Conservation (phyloP, 2,113 vertebrate genomes). For the Sylvia atricapilla region DNA sequence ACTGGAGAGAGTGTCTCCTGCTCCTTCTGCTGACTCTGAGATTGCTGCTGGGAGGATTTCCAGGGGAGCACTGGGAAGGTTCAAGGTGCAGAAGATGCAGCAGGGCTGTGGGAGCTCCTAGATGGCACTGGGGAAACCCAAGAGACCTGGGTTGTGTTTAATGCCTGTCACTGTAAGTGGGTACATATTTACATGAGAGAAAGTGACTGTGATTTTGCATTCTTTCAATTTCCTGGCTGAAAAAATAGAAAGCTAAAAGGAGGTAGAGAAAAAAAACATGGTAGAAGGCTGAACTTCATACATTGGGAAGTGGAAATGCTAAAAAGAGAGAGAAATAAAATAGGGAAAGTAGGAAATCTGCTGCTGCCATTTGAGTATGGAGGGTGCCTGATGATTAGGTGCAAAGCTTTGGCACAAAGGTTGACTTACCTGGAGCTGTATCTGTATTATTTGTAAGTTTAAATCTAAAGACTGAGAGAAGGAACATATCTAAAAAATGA, state of each 20-base stretch:
- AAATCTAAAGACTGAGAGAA: background rate
- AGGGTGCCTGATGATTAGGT: background rate
- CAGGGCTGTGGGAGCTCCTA: background rate
- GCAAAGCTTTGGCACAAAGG: background rate
- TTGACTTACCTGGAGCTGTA: background rate
- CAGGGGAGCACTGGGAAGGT: background rate
- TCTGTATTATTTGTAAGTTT: background rate
- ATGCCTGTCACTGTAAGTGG: background rate
- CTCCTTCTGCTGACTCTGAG: background rate
- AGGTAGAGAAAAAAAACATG: background rate
- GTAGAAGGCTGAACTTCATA: background rate
- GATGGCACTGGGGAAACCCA: background rate
- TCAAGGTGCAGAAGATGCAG: background rate
- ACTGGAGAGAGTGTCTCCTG: background rate
- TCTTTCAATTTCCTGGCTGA: background rate
- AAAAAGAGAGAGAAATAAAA: background rate
- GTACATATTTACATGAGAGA: background rate
- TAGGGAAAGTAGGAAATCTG: background rate
- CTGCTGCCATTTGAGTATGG: background rate
- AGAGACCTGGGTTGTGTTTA: background rate
- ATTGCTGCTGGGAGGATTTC: background rate
- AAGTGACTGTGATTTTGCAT: background rate
- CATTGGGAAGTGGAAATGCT: background rate
- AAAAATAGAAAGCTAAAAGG: background rate
- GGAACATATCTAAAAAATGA: background rate